Conservation (phyloP, 2,113 vertebrate species). For the Solea senegalensis region DNA sequence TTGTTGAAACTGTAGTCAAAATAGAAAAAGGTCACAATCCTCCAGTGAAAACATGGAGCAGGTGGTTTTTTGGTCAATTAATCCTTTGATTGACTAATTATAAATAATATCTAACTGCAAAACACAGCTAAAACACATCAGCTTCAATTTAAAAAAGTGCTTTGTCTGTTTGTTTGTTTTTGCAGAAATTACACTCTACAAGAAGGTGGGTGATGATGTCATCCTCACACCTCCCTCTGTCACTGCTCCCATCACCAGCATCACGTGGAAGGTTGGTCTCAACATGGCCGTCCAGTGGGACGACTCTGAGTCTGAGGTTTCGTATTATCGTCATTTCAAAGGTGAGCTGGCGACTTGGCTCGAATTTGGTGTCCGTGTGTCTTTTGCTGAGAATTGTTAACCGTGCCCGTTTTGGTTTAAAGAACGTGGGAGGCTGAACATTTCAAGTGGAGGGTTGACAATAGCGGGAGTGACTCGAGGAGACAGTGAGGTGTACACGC, state of each 20-base stretch:
- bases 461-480: not conserved
- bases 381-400: not conserved
- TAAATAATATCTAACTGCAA: no score
- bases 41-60: no score
- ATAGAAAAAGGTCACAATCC: no score
- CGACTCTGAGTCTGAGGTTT: rapidly evolving
- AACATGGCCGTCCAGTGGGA: constrained; percentile 25
- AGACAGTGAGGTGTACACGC: not conserved
- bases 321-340: constrained; percentile 9
- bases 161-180: not conserved
- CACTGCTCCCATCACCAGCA: rapidly evolving
- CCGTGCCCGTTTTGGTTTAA: not conserved
- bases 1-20: no score
- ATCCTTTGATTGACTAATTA: no score
- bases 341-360: constrained; percentile 3
- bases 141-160: no score
- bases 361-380: not conserved
- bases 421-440: constrained; percentile 20
- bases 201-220: constrained; percentile 13
- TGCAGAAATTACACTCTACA: not conserved
- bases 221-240: not conserved
- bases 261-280: not conserved
- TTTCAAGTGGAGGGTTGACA: constrained; percentile 37
- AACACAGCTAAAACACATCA: no score
- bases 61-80: no score